phyloP scores from a whole-genome alignment of 2,797 vertebrate genomes.

The Pagetopsis macropterus region DNA sequence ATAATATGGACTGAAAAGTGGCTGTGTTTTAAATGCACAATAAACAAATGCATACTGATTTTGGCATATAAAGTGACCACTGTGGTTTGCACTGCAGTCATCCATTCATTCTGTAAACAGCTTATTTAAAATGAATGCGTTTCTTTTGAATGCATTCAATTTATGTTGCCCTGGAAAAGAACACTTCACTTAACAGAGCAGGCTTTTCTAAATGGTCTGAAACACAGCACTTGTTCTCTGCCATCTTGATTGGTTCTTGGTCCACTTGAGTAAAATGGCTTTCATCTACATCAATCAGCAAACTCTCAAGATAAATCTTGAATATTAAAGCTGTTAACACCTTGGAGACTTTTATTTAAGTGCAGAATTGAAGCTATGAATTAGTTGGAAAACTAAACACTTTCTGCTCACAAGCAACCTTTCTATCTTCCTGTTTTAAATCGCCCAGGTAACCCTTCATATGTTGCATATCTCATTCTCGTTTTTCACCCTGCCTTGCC shows the following conservation, averaged over 20 bases:
- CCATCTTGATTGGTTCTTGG: constrained; percentile 45
- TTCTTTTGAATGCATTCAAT: constrained; percentile 42
- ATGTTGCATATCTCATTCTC: constrained; percentile 46
- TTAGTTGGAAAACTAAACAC: constrained; percentile 25
- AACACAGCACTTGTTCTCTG: constrained; percentile 14
- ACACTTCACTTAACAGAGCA: constrained; percentile 36
- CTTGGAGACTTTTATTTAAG: constrained; percentile 34
- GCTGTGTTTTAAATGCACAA: constrained; percentile 18
- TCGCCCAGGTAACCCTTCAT: constrained; percentile 44
- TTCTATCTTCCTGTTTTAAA: constrained; percentile 39
- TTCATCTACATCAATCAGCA: constrained; percentile 46
- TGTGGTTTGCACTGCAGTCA: constrained; percentile 25
- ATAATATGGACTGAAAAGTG: not conserved
- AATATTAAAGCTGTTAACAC: constrained; percentile 15
- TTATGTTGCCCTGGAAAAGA: constrained; percentile 24
- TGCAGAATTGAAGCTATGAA: constrained; percentile 38
- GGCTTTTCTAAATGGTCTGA: constrained; percentile 36
- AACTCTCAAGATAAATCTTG: constrained; percentile 43
- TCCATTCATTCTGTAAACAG: constrained; percentile 30
- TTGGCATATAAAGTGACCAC: constrained; percentile 8
- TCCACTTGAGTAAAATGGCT: constrained; percentile 47
- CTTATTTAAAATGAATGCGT: constrained; percentile 31
- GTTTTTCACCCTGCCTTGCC: constrained; percentile 33
- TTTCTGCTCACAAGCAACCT: not conserved
- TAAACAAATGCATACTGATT: constrained; percentile 20